Base-by-base conservation (phyloP, 2,888 invertebrate genomes). In the Norana najaformis region DNA sequence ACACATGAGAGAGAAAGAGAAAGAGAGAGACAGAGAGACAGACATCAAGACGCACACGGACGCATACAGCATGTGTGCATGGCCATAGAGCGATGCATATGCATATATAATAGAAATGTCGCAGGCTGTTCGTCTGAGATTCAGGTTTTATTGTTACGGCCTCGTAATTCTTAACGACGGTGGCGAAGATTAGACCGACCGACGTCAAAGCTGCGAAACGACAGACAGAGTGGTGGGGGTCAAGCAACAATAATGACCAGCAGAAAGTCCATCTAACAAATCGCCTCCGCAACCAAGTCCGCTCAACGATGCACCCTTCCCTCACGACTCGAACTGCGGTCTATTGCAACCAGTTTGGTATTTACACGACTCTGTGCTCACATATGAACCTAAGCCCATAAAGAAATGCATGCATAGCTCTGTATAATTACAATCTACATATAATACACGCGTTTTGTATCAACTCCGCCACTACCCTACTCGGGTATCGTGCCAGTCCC, bases 31-130 rank as follows among this genome's bases (percentile, higher is more conserved):
- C 69, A 69, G 0, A 69, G 5, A 47, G 47, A 47, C 47, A 69
- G 1, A n/a, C 69, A 69, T n/a, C 5, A 8, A 30, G 2, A 16
- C 69, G 13, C 30, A 69, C 8, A n/a, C 69, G 6, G 3, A 47
- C 20, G 23, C 47, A 0, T 23, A 69, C 30, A 69, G 69, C 30
- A n/a, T n/a, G 3, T n/a, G 69, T 69, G 69, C n/a, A 30, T 69
- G 69, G 8, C 69, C 69, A 69, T 69, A 69, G 3, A 47, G 47
- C 69, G 69, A 30, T n/a, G 69, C 69, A 69, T 30, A 69, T n/a
- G 69, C 30, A n/a, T 69, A 69, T 69, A 69, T 69, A 69, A 69
- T 69, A 69, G 69, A 69, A 69, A 69, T 69, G 69, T 69, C 69
- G 69, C 30, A 16, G 69, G 69, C 69, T 69, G 69, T 69, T 30